A percentile compares a stretch with the other conserved stretches of the same genome.
phyloP scores from a whole-genome alignment of 2,797 vertebrate genomes.

The Squalus acanthias region DNA sequence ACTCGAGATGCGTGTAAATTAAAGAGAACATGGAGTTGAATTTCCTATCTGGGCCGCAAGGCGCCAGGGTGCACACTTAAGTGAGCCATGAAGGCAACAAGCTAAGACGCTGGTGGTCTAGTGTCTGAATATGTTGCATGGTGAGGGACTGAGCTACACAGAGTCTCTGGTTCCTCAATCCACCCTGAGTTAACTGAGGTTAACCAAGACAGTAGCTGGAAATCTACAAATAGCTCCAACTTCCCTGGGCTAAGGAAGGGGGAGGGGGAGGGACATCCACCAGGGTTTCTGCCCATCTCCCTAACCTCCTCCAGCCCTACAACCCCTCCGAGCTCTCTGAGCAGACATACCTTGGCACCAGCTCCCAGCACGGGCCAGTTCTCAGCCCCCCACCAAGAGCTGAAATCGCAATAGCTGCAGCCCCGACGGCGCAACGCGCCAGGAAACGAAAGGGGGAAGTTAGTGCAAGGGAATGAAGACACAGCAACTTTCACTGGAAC shows the following conservation, averaged over 20 bases:
- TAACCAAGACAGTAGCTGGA: background rate
- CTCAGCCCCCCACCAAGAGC: too few species aligned
- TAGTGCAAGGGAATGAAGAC: fast-evolving
- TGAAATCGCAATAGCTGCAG: background rate
- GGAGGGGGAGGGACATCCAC: background rate
- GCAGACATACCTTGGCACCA: too few species aligned
- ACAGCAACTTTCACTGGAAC: background rate
- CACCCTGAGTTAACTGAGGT: background rate
- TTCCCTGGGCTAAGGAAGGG: background rate
- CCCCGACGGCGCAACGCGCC: fast-evolving
- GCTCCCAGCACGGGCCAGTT: background rate
- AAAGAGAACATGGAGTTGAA: background rate
- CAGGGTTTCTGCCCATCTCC: background rate
- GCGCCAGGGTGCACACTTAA: background rate
- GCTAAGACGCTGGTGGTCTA: background rate
- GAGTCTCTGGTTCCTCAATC: background rate
- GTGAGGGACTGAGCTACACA: background rate
- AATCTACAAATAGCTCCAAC: background rate
- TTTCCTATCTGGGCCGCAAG: too few species aligned
- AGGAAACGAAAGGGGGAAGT: background rate
- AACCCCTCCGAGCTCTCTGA: background rate
- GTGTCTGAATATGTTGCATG: too few species aligned
- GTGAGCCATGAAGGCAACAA: background rate
- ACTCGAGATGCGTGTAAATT: background rate
- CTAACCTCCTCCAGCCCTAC: too few species aligned